Evolutionary conservation across 2,113 vertebrate species (phyloP).

Genomic region (Cygnus buccinator): DNA sequence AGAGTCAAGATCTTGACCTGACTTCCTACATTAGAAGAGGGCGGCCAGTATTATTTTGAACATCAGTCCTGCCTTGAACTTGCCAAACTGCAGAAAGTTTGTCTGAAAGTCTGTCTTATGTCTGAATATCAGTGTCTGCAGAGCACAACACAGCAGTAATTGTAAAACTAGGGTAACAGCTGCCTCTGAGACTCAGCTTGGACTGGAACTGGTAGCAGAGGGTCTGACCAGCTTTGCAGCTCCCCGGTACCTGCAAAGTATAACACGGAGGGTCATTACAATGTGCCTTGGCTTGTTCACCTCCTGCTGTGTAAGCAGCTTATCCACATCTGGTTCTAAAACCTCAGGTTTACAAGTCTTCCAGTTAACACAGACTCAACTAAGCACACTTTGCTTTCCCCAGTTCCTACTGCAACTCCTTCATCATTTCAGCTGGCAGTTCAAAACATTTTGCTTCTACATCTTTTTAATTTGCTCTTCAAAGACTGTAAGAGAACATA

Average conservation of each 20-base stretch:
- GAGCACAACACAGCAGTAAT: neutral
- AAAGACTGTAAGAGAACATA: neutral
- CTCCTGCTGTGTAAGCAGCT: neutral
- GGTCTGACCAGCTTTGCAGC: neutral
- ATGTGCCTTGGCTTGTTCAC: accelerated
- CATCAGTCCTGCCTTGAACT: neutral
- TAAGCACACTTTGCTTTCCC: neutral
- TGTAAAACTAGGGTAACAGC: neutral
- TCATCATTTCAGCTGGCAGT: neutral
- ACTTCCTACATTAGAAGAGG: neutral
- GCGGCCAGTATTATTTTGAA: neutral
- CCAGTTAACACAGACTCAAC: neutral
- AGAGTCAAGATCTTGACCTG: neutral
- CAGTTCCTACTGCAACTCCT: neutral
- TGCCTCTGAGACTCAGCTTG: neutral
- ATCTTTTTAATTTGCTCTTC: neutral
- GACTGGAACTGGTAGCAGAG: neutral
- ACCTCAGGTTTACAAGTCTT: neutral
- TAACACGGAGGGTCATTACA: neutral
- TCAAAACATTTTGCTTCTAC: neutral
- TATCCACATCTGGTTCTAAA: neutral
- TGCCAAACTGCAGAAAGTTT: neutral
- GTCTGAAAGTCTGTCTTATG: too few relatives aligned
- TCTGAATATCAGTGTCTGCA: neutral
- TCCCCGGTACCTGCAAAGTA: accelerated